A percentile compares a stretch with the other conserved stretches of the same genome.
phyloP scores from a whole-genome alignment of 2,888 invertebrate species.

The Chydorus sphaericus region DNA sequence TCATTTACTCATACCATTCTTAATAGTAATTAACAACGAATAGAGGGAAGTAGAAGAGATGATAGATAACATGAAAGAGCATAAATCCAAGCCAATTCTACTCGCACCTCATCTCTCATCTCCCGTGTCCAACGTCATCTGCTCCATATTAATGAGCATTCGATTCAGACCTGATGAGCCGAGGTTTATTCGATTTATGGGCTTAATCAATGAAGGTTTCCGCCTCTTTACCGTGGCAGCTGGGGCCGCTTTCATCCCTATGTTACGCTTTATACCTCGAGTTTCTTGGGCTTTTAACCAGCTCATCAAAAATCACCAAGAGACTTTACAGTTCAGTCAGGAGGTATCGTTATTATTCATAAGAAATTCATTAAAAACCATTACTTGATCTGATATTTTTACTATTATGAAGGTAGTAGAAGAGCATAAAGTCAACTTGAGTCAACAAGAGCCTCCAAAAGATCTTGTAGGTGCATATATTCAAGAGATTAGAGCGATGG shows the following conservation, averaged over 20 bases:
- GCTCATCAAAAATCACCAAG: no score
- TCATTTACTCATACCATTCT: background rate
- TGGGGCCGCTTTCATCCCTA: slow-evolving; percentile 68
- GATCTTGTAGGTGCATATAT: no score
- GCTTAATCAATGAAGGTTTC: slow-evolving; percentile 80
- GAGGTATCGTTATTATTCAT: no score
- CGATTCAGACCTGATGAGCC: slow-evolving; percentile 63
- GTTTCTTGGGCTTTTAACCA: no score
- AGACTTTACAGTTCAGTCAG: no score
- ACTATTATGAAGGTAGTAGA: no score
- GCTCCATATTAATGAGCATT: slow-evolving; percentile 76
- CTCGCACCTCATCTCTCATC: slow-evolving; percentile 60
- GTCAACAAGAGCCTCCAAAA: no score
- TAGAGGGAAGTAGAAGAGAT: slow-evolving; percentile 63
- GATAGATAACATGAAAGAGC: slow-evolving; percentile 45
- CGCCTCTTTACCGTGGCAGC: slow-evolving; percentile 66
- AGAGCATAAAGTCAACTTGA: no score
- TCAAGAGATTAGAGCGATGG: no score
- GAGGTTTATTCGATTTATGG: slow-evolving; percentile 62
- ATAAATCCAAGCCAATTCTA: slow-evolving; percentile 51
- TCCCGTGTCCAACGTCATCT: slow-evolving; percentile 78
- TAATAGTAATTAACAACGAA: slow-evolving; percentile 28
- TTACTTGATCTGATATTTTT: no score
- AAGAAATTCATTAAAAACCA: no score
- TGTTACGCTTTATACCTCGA: slow-evolving; percentile 47